Base-by-base conservation (phyloP, 2,888 invertebrate genomes). In the Mylabris sibirica region DNA sequence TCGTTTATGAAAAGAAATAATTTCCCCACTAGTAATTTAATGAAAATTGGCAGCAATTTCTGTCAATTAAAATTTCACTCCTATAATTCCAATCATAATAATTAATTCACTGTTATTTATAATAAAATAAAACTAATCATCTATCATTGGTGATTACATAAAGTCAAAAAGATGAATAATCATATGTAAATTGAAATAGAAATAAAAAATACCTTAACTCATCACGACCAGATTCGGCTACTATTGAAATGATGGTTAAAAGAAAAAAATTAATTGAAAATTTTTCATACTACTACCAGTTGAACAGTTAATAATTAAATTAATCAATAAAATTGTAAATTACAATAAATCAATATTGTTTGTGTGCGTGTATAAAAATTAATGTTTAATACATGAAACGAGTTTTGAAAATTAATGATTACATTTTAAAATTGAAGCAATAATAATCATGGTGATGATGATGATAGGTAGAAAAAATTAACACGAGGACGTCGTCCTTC, bases 251-350 rank as follows among this genome's bases (percentile, higher is more conserved):
- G 9, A 0, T 1, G 2, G 12, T 14, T 14, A 38, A 20, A 11
- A n/a, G n/a, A n/a, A 49, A 49, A 11, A 44, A 44, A 44, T 44
- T 49, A 20, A 20, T 49, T 49, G 49, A 49, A 49, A 49, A 49
- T 49, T 20, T 20, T 20, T 49, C 6, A 49, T 20, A 9, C 20
- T 49, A 49, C 49, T 17, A 6, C 38, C 38, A 17, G 2, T 17
- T 17, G 1, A 20, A 49, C 9, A 20, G 44, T 20, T 20, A n/a
- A 9, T 49, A 49, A 49, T 49, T 49, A 49, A 20, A 11, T 49
- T 49, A 49, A 49, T 49, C 49, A 49, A 49, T 49, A 49, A 49
- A 49, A 22, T 30, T 22, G 49, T 20, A 49, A 49, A 49, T 49
- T 49, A 20, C 20, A 3, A 49, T 49, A 49, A 49, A 49, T 49